Percentiles rank a stretch among this genome's conserved stretches.
phyloP scores from a whole-genome alignment of 2,797 vertebrate genomes.

The Sternarchorhynchus goeldii region DNA sequence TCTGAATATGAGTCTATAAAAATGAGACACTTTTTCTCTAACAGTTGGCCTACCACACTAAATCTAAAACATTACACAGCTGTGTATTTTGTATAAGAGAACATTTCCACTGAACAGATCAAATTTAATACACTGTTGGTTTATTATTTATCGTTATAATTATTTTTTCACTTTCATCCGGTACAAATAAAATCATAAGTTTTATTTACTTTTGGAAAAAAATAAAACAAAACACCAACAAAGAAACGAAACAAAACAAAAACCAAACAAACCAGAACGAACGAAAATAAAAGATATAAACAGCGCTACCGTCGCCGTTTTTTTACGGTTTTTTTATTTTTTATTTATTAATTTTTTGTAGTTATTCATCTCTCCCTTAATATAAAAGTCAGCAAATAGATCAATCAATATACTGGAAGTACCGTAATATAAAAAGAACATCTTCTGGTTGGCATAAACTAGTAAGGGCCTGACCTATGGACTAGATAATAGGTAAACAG shows the following conservation, averaged over 20 bases:
- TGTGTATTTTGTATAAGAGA: conserved; percentile 90
- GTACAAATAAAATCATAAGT: conserved; percentile 88
- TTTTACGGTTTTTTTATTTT: conserved; percentile 66
- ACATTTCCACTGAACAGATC: conserved; percentile 92
- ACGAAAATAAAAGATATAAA: conserved; percentile 87
- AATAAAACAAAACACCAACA: conserved; percentile 71
- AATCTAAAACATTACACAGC: conserved; percentile 90
- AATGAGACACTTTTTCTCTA: conserved; percentile 89
- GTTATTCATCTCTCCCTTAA: conserved; percentile 79
- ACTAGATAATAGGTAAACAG: conserved; percentile 82
- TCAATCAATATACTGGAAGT: conserved; percentile 93
- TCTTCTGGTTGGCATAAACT: conserved; percentile 82
- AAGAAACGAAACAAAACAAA: conserved; percentile 73
- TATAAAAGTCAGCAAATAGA: conserved; percentile 97
- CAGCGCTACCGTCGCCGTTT: conserved; percentile 80
- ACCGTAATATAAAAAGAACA: conserved; percentile 90
- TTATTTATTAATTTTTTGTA: conserved; percentile 65
- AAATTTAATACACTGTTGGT: conserved; percentile 88
- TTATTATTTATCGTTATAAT: conserved; percentile 55
- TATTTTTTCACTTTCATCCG: conserved; percentile 71
- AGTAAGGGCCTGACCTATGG: conserved; percentile 75
- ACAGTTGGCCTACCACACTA: conserved; percentile 88
- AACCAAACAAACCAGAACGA: conserved; percentile 73
- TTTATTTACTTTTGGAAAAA: conserved; percentile 84
- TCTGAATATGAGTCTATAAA: conserved; percentile 90